Conservation (phyloP, 1,140 invertebrate species). For the Anoplophora glabripennis region DNA sequence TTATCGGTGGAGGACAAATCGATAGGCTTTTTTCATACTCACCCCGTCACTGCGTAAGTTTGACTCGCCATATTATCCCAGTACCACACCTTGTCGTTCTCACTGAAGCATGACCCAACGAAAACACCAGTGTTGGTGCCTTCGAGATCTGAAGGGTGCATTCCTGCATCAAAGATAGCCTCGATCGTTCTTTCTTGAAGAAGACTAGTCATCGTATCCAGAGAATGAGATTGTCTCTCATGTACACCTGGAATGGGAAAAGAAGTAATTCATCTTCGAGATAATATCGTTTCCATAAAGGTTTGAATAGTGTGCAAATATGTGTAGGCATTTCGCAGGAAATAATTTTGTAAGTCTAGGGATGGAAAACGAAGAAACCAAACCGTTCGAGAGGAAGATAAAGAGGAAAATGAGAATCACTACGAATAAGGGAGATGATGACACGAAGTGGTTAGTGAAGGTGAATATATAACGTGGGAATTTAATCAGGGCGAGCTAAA, state of each 20-base stretch:
- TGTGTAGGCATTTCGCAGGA: no score
- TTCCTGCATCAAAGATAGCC: constrained; percentile 85
- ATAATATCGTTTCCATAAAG: no score
- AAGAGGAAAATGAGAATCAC: no score
- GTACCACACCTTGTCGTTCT: constrained; percentile 69
- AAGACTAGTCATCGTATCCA: constrained; percentile 87
- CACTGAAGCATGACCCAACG: constrained; percentile 76
- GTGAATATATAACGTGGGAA: no score
- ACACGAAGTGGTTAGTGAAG: no score
- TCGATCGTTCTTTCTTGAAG: constrained; percentile 83
- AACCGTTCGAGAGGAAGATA: no score
- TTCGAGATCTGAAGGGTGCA: constrained; percentile 58
- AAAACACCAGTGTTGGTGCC: constrained; percentile 79
- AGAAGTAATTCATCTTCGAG: no score
- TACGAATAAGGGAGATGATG: no score
- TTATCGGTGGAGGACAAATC: not conserved
- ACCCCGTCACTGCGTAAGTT: constrained; percentile 71
- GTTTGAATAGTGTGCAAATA: no score
- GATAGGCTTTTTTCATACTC: constrained; percentile 36
- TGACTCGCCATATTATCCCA: constrained; percentile 61
- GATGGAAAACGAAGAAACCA: no score
- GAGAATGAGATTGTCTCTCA: constrained; percentile 76
- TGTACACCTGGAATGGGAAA: constrained; percentile 59
- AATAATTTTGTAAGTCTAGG: no score
- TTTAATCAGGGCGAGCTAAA: no score